A percentile compares a stretch with the other conserved stretches of the same genome.
Conservation (phyloP, 2,797 vertebrate species). For the Capromys pilorides region DNA sequence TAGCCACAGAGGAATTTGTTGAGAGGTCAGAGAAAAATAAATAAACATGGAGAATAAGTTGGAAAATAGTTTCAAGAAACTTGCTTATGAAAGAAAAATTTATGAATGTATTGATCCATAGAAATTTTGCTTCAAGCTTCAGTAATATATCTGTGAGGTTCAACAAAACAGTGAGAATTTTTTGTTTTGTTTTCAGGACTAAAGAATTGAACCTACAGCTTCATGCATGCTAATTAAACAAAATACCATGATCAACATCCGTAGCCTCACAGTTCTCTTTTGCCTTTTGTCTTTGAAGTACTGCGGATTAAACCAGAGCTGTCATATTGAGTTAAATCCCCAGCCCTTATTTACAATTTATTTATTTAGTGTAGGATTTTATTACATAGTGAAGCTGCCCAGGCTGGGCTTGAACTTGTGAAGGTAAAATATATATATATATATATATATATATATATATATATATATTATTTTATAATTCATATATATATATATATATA, state of each 20-base stretch:
- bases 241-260: accelerated
- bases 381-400: neutral
- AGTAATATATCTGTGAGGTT: neutral
- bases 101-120: neutral
- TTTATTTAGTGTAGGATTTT: neutral
- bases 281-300: neutral
- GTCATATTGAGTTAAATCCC: neutral
- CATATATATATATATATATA: neutral
- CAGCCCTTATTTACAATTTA: neutral
- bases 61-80: neutral
- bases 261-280: neutral
- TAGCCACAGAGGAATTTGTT: neutral
- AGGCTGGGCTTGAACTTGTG: neutral
- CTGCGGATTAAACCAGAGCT: neutral
- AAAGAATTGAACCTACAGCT: neutral
- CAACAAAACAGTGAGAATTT: neutral
- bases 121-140: neutral
- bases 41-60: neutral
- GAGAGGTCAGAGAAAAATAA: neutral
- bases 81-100: neutral
- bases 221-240: neutral
- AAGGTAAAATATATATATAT: too few species aligned
- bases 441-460: neutral
- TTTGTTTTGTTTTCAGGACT: neutral
- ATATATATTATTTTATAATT: too few species aligned